Percentiles rank a stretch among this genome's conserved stretches.
Evolutionary conservation across 2,797 vertebrate species (phyloP).

Genomic region (Acanthurus leucopareius): DNA sequence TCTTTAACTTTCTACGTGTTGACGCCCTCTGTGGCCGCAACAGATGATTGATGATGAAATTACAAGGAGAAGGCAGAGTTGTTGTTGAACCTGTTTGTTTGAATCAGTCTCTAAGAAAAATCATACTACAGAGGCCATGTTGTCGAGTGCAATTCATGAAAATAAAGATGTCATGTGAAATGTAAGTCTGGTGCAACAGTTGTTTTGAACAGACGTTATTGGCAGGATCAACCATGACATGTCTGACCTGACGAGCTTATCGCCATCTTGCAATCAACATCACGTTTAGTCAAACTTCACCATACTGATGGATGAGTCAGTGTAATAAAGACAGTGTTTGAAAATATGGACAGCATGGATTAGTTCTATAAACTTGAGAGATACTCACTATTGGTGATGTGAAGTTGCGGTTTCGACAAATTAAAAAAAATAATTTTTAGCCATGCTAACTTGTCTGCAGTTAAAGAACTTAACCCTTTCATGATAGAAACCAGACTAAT

Average conservation of each 20-base stretch:
- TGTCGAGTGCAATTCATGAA: not conserved
- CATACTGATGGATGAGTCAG: not conserved
- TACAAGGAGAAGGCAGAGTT: not conserved
- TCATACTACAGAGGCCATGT: not conserved
- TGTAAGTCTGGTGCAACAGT: conserved; percentile 12
- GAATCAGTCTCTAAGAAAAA: not conserved
- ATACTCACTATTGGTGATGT: too few species aligned
- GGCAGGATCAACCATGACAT: not conserved
- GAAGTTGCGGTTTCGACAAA: too few species aligned
- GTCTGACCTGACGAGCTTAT: conserved; percentile 25
- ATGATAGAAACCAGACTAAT: too few species aligned
- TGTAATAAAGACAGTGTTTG: not conserved
- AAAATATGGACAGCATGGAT: not conserved
- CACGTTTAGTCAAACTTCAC: not conserved
- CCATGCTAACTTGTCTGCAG: too few species aligned
- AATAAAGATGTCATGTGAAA: not conserved
- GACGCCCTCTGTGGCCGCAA: not conserved
- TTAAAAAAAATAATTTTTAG: too few species aligned
- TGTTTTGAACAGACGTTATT: not conserved
- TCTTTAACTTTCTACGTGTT: not conserved
- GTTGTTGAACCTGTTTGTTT: not conserved
- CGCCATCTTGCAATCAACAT: not conserved
- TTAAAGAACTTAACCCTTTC: too few species aligned
- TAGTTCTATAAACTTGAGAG: too few species aligned
- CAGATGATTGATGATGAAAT: not conserved